These are phyloP conservation scores for Watsonalla cultraria DNA, from an alignment of 2,888 invertebrate genomes.

Conservation along the genomic window DNA sequence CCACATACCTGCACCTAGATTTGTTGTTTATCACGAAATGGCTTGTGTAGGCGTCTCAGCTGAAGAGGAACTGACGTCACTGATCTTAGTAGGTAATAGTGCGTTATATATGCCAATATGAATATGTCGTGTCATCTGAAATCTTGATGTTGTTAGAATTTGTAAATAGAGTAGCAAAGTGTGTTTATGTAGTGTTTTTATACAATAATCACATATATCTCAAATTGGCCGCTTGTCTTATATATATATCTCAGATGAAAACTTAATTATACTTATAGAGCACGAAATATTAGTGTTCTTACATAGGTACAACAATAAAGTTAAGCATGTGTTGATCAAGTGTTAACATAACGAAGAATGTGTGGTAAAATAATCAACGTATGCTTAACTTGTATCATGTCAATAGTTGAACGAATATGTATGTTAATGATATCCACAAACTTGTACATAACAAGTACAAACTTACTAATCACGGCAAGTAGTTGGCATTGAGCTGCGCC, in stretches of 20 bases:
- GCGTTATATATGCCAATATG: neutral
- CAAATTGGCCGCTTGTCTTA: no score
- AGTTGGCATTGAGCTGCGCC: neutral
- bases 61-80: no score
- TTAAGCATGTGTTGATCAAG: no score
- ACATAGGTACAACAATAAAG: no score
- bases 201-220: neutral
- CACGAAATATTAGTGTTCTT: constrained; percentile 24
- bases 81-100: no score
- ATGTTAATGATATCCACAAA: constrained; percentile 20
- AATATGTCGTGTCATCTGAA: constrained; percentile 25
- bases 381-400: neutral
- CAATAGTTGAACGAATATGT: constrained; percentile 22
- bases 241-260: no score
- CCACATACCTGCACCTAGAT: no score
- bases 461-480: constrained; percentile 7
- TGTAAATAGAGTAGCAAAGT: constrained; percentile 51
- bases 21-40: no score
- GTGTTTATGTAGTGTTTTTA: constrained; percentile 17
- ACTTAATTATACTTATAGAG: constrained; percentile 13
- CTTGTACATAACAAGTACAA: constrained; percentile 32
- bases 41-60: no score
- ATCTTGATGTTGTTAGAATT: constrained; percentile 43
- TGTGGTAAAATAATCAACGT: neutral
- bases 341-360: no score